These are phyloP conservation scores for Miltochrista miniata DNA, from an alignment of 2,888 invertebrate genomes.

Conservation along the genomic window DNA sequence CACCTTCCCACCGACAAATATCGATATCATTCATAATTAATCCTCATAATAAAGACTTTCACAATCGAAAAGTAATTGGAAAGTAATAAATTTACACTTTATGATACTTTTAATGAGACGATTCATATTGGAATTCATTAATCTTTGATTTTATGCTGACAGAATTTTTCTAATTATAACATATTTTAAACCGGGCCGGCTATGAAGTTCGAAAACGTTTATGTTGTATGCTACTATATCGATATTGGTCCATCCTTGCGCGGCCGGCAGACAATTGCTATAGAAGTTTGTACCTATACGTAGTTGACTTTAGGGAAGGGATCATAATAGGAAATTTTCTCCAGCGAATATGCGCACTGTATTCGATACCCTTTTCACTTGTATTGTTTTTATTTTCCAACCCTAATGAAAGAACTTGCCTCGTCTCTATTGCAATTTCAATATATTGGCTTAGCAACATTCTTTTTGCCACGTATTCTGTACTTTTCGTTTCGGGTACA, in stretches of 20 bases:
- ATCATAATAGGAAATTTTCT: conserved; percentile 81
- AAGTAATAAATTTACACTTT: conserved; percentile 38
- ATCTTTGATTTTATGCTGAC: conserved; percentile 29
- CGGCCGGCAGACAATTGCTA: conserved; percentile 70
- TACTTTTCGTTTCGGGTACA: conserved; percentile 40
- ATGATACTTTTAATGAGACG: conserved; percentile 34
- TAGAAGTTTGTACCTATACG: conserved; percentile 66
- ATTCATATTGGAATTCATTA: conserved; percentile 31
- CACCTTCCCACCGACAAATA: conserved; percentile 32
- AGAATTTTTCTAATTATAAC: conserved; percentile 34
- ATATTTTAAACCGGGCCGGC: conserved; percentile 13
- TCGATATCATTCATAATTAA: conserved; percentile 41
- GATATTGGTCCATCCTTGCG: conserved; percentile 37
- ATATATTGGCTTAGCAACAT: conserved; percentile 63
- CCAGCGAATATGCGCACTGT: conserved; percentile 73
- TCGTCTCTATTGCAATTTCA: conserved; percentile 73
- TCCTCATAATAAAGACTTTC: conserved; percentile 24
- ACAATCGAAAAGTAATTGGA: conserved; percentile 36
- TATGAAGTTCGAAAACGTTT: conserved; percentile 21
- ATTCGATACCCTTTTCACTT: conserved; percentile 81
- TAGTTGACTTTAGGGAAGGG: conserved; percentile 77
- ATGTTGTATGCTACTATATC: conserved; percentile 26
- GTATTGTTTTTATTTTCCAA: conserved; percentile 82
- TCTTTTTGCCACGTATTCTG: conserved; percentile 45
- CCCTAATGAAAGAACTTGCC: conserved; percentile 81